Evolutionary conservation across 2,888 invertebrate species (phyloP).

Genomic region (Eupithecia exiguata): DNA sequence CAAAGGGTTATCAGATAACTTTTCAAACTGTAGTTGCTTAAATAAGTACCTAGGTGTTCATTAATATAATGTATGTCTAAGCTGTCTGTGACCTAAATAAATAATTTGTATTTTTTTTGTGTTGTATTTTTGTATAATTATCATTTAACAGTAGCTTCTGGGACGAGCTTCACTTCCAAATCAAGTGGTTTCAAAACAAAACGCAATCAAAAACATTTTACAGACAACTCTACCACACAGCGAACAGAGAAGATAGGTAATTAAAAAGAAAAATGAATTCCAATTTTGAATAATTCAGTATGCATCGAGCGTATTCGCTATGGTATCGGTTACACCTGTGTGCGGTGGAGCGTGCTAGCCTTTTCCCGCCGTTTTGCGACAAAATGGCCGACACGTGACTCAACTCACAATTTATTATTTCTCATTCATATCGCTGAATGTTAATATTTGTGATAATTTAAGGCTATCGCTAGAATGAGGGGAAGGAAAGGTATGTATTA

Average conservation of each 20-base stretch:
- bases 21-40: too few relatives aligned
- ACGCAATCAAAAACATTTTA: not conserved
- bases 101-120: too few relatives aligned
- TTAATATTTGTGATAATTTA: slow-evolving; percentile 35
- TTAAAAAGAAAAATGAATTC: slow-evolving; percentile 39
- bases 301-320: slow-evolving; percentile 51
- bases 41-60: too few relatives aligned
- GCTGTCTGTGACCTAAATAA: too few relatives aligned
- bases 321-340: slow-evolving; percentile 66
- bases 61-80: too few relatives aligned
- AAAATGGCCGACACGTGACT: slow-evolving; percentile 80
- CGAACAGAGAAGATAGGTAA: slow-evolving; percentile 9
- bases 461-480: slow-evolving; percentile 10
- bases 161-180: too few relatives aligned
- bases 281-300: slow-evolving; percentile 52
- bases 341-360: slow-evolving; percentile 62
- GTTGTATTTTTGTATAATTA: too few relatives aligned
- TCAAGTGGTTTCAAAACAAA: not conserved
- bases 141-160: too few relatives aligned
- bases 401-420: slow-evolving; percentile 55
- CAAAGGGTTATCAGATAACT: too few relatives aligned
- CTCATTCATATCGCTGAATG: slow-evolving; percentile 54
- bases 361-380: slow-evolving; percentile 72
- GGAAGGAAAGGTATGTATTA: slow-evolving; percentile 4
- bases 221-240: not conserved